These are phyloP conservation scores for Artibeus lituratus DNA, from an alignment of 2,797 vertebrate species.

Conservation along the genomic window DNA sequence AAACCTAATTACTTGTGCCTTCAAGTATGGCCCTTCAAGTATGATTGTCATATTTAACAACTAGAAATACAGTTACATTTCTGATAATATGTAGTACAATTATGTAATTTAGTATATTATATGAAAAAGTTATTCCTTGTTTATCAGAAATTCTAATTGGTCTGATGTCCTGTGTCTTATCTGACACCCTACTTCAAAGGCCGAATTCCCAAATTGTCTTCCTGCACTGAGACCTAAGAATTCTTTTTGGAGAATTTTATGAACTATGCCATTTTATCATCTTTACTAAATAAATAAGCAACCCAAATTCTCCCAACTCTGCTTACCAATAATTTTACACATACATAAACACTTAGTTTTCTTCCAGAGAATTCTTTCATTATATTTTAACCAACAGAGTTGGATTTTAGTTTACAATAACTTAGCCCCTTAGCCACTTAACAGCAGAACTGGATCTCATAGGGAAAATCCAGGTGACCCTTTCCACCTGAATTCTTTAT, in stretches of 20 bases:
- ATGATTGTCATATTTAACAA: neutral
- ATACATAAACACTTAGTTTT: neutral
- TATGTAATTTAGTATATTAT: neutral
- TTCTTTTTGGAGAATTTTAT: neutral
- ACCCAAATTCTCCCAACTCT: neutral
- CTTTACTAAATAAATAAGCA: neutral
- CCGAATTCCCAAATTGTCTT: neutral
- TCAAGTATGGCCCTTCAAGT: neutral
- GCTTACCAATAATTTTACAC: neutral
- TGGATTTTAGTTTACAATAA: neutral
- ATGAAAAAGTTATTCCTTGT: neutral
- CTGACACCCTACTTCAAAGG: neutral
- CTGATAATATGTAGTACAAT: neutral
- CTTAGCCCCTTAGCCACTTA: slow-evolving; percentile 12
- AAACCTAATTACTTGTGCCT: neutral
- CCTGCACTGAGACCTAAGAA: neutral
- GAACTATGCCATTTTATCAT: neutral
- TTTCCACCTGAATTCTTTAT: neutral
- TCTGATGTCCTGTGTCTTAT: neutral
- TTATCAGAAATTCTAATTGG: neutral
- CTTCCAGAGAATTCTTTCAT: neutral
- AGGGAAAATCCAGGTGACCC: neutral
- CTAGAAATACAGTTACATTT: neutral
- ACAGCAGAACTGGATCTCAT: slow-evolving; percentile 16
- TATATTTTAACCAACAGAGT: neutral